Evolutionary conservation across 2,113 vertebrate species (phyloP), one percentile per base, ranked within the genome.

Genomic region (Xenopus borealis): DNA sequence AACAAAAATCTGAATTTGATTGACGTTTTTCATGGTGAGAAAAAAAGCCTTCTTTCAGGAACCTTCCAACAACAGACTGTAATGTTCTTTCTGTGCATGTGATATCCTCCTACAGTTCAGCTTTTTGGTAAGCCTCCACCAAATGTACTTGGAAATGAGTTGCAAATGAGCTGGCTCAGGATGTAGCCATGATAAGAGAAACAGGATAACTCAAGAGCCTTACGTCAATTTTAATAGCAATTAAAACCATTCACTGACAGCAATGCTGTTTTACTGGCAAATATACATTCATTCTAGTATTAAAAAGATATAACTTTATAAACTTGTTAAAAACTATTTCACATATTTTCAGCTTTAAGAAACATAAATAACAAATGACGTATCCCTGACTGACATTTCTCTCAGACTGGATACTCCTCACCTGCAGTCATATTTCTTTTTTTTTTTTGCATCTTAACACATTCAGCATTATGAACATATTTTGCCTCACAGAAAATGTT

Each of bases 61-160:
- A 40, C 30, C n/a, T 62, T 69, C 65, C 66, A 75, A 18, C 57
- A 55, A 69, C 66, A 75, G 66, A 75, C 58, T 69, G 73, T 53
- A 62, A 45, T 62, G 66, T 69, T 75, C 65, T 45, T 52, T 62
- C 46, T 44, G 52, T 63, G 46, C 66, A 62, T 62, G 45, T 69
- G 57, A 62, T 69, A 46, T 63, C 73, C 73, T 75, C 73, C 73
- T 69, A 75, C 73, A 69, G 45, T 50, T 47, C 74, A 77, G 66
- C 66, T 77, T 76, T 53, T 52, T 77, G 61, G 46, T 70, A 63
- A 33, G 44, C n/a, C 33, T 57, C 23, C 59, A 30, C 74, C 74
- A 77, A 69, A 63, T 12, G 59, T 69, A 64, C 46, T 70, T 77
- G 66, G 74, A 77, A 55, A 64, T 63, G 30, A 77, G 33, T 55